Evolutionary conservation across 2,797 vertebrate genomes (phyloP).

Genomic region (Serranus cabrilla): DNA sequence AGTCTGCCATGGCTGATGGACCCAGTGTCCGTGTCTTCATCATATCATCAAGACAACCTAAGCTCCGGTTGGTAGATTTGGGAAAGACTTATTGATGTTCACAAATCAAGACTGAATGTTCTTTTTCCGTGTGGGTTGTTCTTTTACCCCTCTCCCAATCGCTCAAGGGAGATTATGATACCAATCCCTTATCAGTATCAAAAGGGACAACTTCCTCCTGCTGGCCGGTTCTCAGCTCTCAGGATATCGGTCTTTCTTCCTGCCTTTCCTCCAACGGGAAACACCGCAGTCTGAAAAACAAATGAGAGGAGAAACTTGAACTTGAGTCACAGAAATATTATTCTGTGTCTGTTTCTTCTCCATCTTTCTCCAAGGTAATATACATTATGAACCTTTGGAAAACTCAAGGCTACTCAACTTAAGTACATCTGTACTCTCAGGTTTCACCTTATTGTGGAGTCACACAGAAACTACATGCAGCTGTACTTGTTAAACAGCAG

Average conservation of each 20-base stretch:
- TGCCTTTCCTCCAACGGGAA: slow-evolving; percentile 73
- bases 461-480: slow-evolving; percentile 15
- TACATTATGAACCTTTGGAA: background rate
- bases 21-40: slow-evolving; percentile 25
- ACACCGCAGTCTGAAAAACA: slow-evolving; percentile 77
- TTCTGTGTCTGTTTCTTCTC: background rate
- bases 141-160: slow-evolving; percentile 30
- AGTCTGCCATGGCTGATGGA: slow-evolving; percentile 8
- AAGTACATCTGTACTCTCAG: background rate
- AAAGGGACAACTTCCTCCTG: slow-evolving; percentile 28
- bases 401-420: background rate
- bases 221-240: slow-evolving; percentile 61
- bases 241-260: slow-evolving; percentile 62
- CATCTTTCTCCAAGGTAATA: no score
- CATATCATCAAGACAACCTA: slow-evolving; percentile 18
- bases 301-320: slow-evolving; percentile 9
- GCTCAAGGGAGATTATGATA: slow-evolving; percentile 33
- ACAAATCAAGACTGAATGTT: slow-evolving; percentile 35
- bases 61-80: slow-evolving; percentile 28
- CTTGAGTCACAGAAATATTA: background rate
- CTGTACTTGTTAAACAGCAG: slow-evolving; percentile 11
- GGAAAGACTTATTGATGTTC: slow-evolving; percentile 49
- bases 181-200: slow-evolving; percentile 36
- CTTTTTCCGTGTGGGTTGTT: slow-evolving; percentile 43
- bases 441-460: slow-evolving; percentile 15